Conservation (phyloP, 1,140 invertebrate species). For the Eufriesea mexicana region DNA sequence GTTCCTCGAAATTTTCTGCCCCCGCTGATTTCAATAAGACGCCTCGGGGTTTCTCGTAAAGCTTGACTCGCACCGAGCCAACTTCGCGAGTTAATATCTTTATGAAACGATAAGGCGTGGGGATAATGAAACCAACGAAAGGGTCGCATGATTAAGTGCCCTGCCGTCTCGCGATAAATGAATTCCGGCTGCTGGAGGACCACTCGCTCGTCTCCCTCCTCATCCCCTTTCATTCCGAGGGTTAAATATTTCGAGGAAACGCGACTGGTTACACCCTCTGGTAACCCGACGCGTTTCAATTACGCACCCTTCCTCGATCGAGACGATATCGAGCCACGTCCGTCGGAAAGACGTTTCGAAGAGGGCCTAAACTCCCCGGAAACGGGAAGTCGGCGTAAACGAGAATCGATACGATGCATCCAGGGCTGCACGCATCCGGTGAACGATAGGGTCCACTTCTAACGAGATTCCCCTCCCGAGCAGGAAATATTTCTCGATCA, state of each 20-base stretch:
- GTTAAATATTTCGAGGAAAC: conserved; percentile 16
- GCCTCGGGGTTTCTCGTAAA: conserved; percentile 54
- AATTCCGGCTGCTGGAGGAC: conserved; percentile 41
- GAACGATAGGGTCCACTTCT: no score
- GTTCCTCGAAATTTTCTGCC: conserved; percentile 53
- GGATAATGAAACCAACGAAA: conserved; percentile 65
- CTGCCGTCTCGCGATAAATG: conserved; percentile 55
- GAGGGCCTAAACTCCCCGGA: no score
- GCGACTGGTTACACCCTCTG: neutral
- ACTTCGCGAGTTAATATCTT: conserved; percentile 64
- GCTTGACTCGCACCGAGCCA: conserved; percentile 45
- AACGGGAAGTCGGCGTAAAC: no score
- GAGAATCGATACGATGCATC: no score
- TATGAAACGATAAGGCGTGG: conserved; percentile 62
- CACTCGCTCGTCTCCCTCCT: neutral
- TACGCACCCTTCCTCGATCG: neutral
- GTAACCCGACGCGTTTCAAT: neutral
- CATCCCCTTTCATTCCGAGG: neutral
- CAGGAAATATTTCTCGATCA: neutral
- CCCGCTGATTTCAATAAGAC: conserved; percentile 63
- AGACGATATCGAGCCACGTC: no score
- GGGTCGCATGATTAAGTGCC: conserved; percentile 61
- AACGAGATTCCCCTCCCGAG: conserved; percentile 10
- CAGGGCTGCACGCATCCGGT: no score
- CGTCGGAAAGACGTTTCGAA: no score